A percentile compares a stretch with the other conserved stretches of the same genome.
These are phyloP conservation scores for Microchirus variegatus DNA, from an alignment of 2,797 vertebrate genomes.

Conservation along the genomic window DNA sequence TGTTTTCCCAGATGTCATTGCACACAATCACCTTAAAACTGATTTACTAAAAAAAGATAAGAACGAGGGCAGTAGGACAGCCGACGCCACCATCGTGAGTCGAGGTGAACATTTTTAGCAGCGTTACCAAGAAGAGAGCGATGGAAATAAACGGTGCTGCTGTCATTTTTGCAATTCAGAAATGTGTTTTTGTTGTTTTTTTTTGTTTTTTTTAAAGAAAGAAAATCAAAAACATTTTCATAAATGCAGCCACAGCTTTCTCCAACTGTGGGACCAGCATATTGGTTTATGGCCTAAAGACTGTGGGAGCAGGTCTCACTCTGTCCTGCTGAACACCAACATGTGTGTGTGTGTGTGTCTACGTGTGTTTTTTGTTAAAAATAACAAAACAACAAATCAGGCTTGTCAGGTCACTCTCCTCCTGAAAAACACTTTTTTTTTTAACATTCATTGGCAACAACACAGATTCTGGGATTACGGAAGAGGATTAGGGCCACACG, in stretches of 20 bases:
- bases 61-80: constrained; percentile 38
- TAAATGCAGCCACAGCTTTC: constrained; percentile 59
- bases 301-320: constrained; percentile 58
- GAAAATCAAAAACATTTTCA: constrained; percentile 45
- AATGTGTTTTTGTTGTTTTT: not conserved
- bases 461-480: constrained; percentile 60
- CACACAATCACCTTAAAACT: constrained; percentile 44
- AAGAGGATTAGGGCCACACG: too few species aligned
- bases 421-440: constrained; percentile 46
- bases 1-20: constrained; percentile 48
- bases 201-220: not conserved
- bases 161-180: constrained; percentile 5
- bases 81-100: constrained; percentile 14
- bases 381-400: constrained; percentile 37
- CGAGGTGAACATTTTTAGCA: constrained; percentile 16
- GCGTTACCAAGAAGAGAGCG: constrained; percentile 19
- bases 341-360: constrained; percentile 23
- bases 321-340: constrained; percentile 58
- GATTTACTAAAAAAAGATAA: constrained; percentile 42
- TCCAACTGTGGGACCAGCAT: constrained; percentile 51
- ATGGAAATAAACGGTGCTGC: not conserved
- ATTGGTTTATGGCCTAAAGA: constrained; percentile 54
- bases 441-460: constrained; percentile 56
- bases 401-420: constrained; percentile 38
- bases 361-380: constrained; percentile 34